These are phyloP conservation scores for Capreolus pygargus DNA, from an alignment of 2,113 vertebrate genomes.

Conservation along the genomic window DNA sequence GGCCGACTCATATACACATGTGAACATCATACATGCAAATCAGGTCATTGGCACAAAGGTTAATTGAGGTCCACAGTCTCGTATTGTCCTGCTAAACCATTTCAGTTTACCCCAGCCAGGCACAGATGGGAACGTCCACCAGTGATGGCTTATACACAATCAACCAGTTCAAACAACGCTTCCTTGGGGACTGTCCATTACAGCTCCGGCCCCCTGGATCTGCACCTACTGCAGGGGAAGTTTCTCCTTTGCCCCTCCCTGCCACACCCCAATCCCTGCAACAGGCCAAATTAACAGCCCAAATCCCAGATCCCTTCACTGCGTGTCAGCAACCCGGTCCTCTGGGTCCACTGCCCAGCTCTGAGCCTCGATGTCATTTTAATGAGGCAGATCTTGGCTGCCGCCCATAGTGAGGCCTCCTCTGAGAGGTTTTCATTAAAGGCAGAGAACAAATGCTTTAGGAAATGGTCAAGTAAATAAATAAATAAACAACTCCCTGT, in stretches of 20 bases:
- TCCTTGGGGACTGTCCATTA: fast-evolving
- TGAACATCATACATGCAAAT: background rate
- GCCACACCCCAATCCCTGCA: background rate
- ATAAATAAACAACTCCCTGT: background rate
- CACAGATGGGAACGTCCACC: fast-evolving
- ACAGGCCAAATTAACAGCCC: background rate
- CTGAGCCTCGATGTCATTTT: background rate
- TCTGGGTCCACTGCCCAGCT: background rate
- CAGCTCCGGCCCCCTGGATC: background rate
- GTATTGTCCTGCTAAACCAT: background rate
- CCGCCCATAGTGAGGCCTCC: background rate
- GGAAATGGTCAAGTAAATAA: background rate
- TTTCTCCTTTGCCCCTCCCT: background rate
- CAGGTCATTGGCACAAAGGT: background rate
- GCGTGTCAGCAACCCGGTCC: background rate
- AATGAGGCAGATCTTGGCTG: conserved; percentile 20
- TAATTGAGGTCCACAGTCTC: background rate
- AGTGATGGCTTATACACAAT: background rate
- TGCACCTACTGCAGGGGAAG: background rate
- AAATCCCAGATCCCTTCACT: background rate
- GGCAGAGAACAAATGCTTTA: background rate
- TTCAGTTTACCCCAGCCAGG: background rate
- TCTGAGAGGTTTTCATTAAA: conserved; percentile 49
- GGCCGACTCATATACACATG: background rate
- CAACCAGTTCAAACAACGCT: background rate